These are phyloP conservation scores for Calypte anna DNA, from an alignment of 2,113 vertebrate genomes.

Conservation along the genomic window DNA sequence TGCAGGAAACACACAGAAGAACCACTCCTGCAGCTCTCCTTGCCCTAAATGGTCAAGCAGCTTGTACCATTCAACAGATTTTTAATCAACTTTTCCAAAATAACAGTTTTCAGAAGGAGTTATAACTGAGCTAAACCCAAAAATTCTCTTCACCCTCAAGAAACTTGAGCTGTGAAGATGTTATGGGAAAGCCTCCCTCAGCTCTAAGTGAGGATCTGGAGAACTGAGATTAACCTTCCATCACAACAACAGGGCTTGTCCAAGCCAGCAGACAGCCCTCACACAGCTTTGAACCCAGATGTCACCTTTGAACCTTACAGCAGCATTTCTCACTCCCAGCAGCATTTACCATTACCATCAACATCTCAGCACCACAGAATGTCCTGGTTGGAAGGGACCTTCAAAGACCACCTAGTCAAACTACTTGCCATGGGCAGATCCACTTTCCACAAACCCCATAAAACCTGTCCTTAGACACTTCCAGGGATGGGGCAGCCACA, in stretches of 20 bases:
- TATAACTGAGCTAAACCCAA: neutral
- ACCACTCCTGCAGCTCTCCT: neutral
- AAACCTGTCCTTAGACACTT: neutral
- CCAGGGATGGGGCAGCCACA: neutral
- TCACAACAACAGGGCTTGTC: neutral
- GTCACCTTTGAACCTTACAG: neutral
- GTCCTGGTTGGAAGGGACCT: neutral
- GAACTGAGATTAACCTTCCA: neutral
- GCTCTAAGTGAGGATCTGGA: neutral
- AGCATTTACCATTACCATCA: neutral
- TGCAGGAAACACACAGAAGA: neutral
- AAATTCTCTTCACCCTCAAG: neutral
- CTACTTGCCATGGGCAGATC: neutral
- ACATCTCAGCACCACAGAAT: neutral
- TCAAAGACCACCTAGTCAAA: neutral
- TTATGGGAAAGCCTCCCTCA: neutral
- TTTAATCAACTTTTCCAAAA: conserved; percentile 17
- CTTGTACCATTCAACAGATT: neutral
- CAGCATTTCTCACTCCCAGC: neutral
- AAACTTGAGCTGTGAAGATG: neutral
- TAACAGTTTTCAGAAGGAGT: neutral
- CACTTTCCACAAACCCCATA: neutral
- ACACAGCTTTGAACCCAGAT: too few species aligned
- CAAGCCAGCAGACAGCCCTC: neutral
- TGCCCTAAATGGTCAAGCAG: neutral